Conservation (phyloP, 1,140 invertebrate genomes). For the Daktulosphaira vitifoliae region DNA sequence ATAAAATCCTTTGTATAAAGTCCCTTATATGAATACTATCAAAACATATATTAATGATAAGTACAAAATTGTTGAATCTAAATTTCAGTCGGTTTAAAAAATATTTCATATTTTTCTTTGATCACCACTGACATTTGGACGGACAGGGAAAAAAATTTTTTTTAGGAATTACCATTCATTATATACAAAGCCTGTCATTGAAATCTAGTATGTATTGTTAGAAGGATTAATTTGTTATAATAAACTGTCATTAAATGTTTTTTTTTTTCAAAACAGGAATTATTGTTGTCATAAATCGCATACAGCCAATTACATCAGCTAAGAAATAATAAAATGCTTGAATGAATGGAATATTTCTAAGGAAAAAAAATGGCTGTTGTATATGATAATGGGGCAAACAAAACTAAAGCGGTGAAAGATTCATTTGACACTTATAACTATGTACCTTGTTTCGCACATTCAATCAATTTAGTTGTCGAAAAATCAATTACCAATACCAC, state of each 20-base stretch:
- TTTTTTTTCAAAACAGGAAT: slow-evolving; percentile 2
- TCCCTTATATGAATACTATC: not conserved
- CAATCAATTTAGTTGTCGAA: not conserved
- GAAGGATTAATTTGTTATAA: not conserved
- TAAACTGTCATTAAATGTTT: not conserved
- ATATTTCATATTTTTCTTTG: slow-evolving; percentile 3
- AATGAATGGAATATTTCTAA: not conserved
- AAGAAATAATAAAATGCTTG: slow-evolving; percentile 1
- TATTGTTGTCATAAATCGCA: slow-evolving; percentile 4
- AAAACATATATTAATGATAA: slow-evolving; percentile 1
- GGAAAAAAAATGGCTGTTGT: not conserved
- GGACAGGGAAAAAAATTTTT: slow-evolving; percentile 1
- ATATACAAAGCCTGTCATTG: not conserved
- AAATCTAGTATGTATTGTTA: slow-evolving; percentile 8
- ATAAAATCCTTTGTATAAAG: slow-evolving; percentile 3
- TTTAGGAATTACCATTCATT: slow-evolving; percentile 8
- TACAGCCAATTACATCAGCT: not conserved
- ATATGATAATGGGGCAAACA: slow-evolving; percentile 1
- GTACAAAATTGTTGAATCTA: slow-evolving; percentile 2
- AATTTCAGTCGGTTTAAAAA: not conserved
- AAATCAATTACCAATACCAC: not conserved
- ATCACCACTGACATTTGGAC: slow-evolving; percentile 17
- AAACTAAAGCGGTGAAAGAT: not conserved
- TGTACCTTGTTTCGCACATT: not conserved
- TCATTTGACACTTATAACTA: not conserved